Percentiles rank a stretch among this genome's conserved stretches.
Evolutionary conservation across 2,888 invertebrate genomes (phyloP).

Genomic region (Petrolisthes manimaculis): DNA sequence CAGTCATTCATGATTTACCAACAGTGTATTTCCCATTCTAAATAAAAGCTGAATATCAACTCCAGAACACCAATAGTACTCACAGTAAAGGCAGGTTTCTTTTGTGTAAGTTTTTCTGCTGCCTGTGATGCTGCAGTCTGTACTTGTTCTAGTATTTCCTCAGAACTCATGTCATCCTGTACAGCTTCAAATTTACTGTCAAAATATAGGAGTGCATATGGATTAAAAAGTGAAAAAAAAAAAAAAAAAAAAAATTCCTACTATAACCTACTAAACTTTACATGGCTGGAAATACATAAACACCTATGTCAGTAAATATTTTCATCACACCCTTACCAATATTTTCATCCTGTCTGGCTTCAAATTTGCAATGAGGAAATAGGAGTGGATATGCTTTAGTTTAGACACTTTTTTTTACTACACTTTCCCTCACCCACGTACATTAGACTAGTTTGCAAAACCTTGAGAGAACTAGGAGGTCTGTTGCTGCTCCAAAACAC

Average conservation of each 20-base stretch:
- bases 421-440: too few species aligned
- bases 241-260: slow-evolving; percentile 13
- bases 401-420: too few species aligned
- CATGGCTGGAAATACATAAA: background rate
- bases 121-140: slow-evolving; percentile 80
- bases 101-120: slow-evolving; percentile 76
- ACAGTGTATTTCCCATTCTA: background rate
- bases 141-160: slow-evolving; percentile 82
- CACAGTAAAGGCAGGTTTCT: slow-evolving; percentile 73
- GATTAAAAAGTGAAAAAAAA: background rate
- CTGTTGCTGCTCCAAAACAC: too few species aligned
- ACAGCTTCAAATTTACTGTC: slow-evolving; percentile 79
- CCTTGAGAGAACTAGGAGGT: too few species aligned
- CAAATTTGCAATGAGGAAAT: too few species aligned
- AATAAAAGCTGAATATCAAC: background rate
- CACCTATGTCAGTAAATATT: too few species aligned
- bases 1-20: background rate
- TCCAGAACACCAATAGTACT: slow-evolving; percentile 34
- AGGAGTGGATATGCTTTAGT: too few species aligned
- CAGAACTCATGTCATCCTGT: slow-evolving; percentile 81
- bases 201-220: background rate
- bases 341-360: too few species aligned
- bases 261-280: background rate
- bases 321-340: too few species aligned
- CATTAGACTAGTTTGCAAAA: too few species aligned